Percentiles rank a stretch among this genome's conserved stretches.
Conservation (phyloP, 2,797 vertebrate genomes). For the Diceros bicornis region DNA sequence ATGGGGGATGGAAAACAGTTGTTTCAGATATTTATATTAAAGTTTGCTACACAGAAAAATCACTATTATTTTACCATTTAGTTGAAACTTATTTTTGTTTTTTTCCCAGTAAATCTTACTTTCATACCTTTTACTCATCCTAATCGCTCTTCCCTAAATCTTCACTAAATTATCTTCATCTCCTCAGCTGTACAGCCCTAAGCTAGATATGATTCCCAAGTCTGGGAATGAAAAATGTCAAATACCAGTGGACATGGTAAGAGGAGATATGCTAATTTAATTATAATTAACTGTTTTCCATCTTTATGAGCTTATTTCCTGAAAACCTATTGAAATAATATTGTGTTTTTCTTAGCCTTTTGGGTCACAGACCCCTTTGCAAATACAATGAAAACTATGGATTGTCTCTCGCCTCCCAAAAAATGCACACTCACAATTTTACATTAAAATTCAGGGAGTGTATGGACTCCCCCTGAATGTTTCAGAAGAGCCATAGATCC, state of each 20-base stretch:
- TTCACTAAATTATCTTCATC: background rate
- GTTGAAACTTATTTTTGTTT: background rate
- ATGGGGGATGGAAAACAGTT: background rate
- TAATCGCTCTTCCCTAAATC: background rate
- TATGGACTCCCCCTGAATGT: background rate
- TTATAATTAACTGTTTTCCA: background rate
- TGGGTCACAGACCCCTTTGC: background rate
- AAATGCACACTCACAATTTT: background rate
- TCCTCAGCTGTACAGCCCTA: background rate
- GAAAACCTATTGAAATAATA: background rate
- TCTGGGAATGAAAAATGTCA: conserved; percentile 9
- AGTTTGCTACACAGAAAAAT: background rate
- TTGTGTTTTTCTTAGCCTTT: background rate
- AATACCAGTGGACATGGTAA: background rate
- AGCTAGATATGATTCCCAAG: conserved; percentile 13
- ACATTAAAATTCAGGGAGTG: background rate
- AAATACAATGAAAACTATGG: background rate
- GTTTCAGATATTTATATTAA: background rate
- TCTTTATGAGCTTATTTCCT: background rate
- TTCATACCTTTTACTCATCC: background rate
- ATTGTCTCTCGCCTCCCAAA: background rate
- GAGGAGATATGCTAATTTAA: background rate
- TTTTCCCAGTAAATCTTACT: conserved; percentile 17
- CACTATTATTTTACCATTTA: background rate
- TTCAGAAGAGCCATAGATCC: background rate